Evolutionary conservation across 2,888 invertebrate species (phyloP), one percentile per base, ranked within the genome.

Genomic region (Amphiduros pacificus): DNA sequence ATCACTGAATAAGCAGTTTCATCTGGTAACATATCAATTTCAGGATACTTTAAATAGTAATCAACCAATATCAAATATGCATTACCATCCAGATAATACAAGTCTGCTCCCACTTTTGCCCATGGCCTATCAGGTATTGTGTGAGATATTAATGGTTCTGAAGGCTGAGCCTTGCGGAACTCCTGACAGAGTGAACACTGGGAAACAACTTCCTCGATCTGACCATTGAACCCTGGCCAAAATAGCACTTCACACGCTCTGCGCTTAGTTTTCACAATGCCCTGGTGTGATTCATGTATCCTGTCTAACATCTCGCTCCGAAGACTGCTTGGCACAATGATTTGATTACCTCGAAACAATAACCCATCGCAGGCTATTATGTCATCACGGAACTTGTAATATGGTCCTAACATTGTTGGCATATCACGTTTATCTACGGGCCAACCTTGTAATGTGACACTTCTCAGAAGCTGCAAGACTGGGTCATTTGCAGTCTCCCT

Each of bases 161-260:
- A 29, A 17, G 31, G 32, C n/a, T 52, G 27, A 14, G 26, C 40
- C 48, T 49, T 41, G 51, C 50, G 17, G 22, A 31, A 22, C 22
- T 55, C 31, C 31, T 41, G 29, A 50, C 65, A 65, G 1, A 41
- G 36, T 32, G 4, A 22, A 29, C 63, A 65, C 9, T 31, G 40
- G 2, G 11, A 29, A 11, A 64, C 58, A 9, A 59, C 28, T n/a
- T 63, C 57, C 26, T 58, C 65, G 14, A 65, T 65, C 27, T 65
- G 53, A 2, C 28, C 44, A 52, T 60, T 60, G 60, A 66, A 65
- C 20, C 65, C 67, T 3, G 65, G 58, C 63, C 67, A 67, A 50
- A 52, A 67, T n/a, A 66, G 32, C 2, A 60, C 24, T 9, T 55
- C 59, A 20, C 62, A 52, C 0, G 66, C 66, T n/a, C 62, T 31